Conservation (phyloP, 2,888 invertebrate genomes). For the Globia sparganii region DNA sequence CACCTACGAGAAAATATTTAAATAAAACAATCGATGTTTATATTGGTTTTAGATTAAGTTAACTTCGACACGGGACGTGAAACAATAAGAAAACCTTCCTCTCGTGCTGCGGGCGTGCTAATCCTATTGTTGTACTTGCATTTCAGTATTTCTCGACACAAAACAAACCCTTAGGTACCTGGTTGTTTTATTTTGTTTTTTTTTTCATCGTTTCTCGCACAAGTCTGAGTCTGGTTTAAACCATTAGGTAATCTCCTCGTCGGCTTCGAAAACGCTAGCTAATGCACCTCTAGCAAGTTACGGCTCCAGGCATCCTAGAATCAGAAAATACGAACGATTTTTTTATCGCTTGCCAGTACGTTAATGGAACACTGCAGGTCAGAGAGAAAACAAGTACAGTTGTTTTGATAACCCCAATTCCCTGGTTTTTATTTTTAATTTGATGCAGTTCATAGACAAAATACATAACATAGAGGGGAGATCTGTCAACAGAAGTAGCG, state of each 20-base stretch:
- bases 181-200: slow-evolving; percentile 61
- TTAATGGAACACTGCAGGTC: slow-evolving; percentile 19
- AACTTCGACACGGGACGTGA: slow-evolving; percentile 37
- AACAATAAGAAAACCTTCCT: slow-evolving; percentile 43
- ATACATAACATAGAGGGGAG: not conserved
- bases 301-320: slow-evolving; percentile 66
- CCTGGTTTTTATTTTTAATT: not conserved
- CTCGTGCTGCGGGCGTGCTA: slow-evolving; percentile 46
- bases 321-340: slow-evolving; percentile 50
- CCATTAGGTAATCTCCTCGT: slow-evolving; percentile 79
- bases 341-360: slow-evolving; percentile 27
- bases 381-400: not conserved
- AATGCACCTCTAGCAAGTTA: slow-evolving; percentile 77
- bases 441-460: not conserved
- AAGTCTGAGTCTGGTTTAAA: slow-evolving; percentile 75
- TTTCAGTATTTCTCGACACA: slow-evolving; percentile 71
- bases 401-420: not conserved
- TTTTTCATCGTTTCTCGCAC: slow-evolving; percentile 66
- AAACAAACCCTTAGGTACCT: slow-evolving; percentile 70
- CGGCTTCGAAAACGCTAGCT: slow-evolving; percentile 74
- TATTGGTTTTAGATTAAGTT: slow-evolving; percentile 42
- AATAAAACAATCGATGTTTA: slow-evolving; percentile 25
- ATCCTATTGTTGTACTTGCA: slow-evolving; percentile 64
- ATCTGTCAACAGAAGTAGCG: not conserved
- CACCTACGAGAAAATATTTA: slow-evolving; percentile 2